phyloP scores from a whole-genome alignment of 1,140 invertebrate species.

The Ips typographus region DNA sequence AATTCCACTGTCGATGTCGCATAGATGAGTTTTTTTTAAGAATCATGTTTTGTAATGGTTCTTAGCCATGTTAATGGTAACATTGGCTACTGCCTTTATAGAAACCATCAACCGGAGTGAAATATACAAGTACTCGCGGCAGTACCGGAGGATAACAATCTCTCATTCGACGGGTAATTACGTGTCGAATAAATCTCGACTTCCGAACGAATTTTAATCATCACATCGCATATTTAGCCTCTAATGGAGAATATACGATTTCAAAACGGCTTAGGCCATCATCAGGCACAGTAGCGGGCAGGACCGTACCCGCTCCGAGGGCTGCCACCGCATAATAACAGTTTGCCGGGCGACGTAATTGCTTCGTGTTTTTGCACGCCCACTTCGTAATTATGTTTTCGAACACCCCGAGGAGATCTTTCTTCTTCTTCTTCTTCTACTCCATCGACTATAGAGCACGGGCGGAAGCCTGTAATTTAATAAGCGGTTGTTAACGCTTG shows the following conservation, averaged over 20 bases:
- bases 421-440: not conserved
- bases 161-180: constrained; percentile 12
- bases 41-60: too few relatives aligned
- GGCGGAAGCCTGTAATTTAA: constrained; percentile 36
- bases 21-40: too few relatives aligned
- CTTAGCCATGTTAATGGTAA: too few relatives aligned
- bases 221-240: constrained; percentile 15
- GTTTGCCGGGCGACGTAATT: constrained; percentile 34
- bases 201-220: constrained; percentile 15
- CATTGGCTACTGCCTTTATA: too few relatives aligned
- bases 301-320: constrained; percentile 36
- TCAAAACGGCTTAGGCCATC: not conserved
- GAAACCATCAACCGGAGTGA: too few relatives aligned
- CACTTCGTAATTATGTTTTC: constrained; percentile 40
- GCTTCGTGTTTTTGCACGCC: constrained; percentile 41
- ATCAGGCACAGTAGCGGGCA: constrained; percentile 23
- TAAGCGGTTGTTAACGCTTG: constrained; percentile 29
- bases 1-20: too few relatives aligned
- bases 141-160: constrained; percentile 14
- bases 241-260: constrained; percentile 20
- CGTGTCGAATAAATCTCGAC: constrained; percentile 15
- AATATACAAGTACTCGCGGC: not conserved
- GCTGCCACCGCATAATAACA: constrained; percentile 42
- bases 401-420: constrained; percentile 30
- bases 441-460: too few relatives aligned